Base-by-base conservation (phyloP, 2,797 vertebrate genomes). In the Crenichthys baileyi region DNA sequence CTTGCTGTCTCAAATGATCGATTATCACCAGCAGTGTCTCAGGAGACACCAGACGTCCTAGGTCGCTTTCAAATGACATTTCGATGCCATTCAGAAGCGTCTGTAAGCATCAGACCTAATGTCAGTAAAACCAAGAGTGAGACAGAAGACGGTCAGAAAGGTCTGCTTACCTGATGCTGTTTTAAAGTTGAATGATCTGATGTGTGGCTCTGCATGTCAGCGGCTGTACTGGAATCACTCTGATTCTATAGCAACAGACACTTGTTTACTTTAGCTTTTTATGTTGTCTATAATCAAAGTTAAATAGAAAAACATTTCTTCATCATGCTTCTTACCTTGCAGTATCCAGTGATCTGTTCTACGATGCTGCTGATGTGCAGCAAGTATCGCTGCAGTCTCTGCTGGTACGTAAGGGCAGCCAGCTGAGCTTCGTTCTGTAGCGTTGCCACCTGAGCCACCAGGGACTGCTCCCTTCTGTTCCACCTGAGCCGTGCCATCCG, bases 171-270 rank as follows among this genome's bases (percentile, higher is more conserved):
- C 92, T 92, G 75, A 29, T 80, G 83, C 29, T 94, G 92, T 87
- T 89, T 90, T 77, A 89, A 85, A 90, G 94, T 87, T 61, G 94
- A 93, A 79, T 91, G 85, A 85, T 93, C 92, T 81, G 96, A 85
- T 82, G 90, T 84, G 89, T 94, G 94, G 84, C 91, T 96, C 79
- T 96, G 93, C 79, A 85, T 93, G 90, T 95, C 95, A 88, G 93
- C 94, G 70, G 83, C 1, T 65, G 80, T 60, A 16, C 79, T 83
- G 29, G 13, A 51, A 5, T 89, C 91, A 50, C 78, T 70, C 92
- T 94, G 51, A 70, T 75, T 11, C 61, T 83, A 36, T 83, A 36
- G 9, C 67, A 78, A 85, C 24, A 86, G 77, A 12, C 78, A 0
- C 73, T 7, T 5, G 26, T 18, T 74, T 55, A 36, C 24, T 15